phyloP scores from a whole-genome alignment of 2,888 invertebrate genomes.

The Actias luna region DNA sequence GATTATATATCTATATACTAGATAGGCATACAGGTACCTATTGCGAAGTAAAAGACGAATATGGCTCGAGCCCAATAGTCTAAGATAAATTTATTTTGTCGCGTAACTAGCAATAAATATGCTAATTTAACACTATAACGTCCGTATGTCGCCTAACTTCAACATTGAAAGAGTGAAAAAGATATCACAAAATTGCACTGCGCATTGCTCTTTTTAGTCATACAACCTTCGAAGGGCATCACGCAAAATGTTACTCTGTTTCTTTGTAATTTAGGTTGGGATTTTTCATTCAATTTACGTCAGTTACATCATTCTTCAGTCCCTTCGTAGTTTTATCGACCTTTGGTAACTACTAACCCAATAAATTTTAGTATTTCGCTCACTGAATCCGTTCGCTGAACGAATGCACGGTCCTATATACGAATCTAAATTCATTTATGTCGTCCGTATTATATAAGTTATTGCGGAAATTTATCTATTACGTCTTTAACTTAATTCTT shows the following conservation, averaged over 20 bases:
- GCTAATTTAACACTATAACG: slow-evolving; percentile 79
- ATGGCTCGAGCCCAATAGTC: slow-evolving; percentile 63
- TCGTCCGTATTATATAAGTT: slow-evolving; percentile 39
- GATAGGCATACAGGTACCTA: slow-evolving; percentile 35
- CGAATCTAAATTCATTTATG: slow-evolving; percentile 40
- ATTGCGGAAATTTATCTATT: slow-evolving; percentile 38
- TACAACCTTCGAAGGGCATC: slow-evolving; percentile 60
- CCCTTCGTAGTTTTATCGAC: slow-evolving; percentile 76
- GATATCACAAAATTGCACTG: slow-evolving; percentile 81
- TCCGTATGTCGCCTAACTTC: slow-evolving; percentile 77
- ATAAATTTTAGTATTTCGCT: slow-evolving; percentile 82
- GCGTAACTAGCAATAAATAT: slow-evolving; percentile 79
- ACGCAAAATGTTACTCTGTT: slow-evolving; percentile 67
- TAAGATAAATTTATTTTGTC: slow-evolving; percentile 77
- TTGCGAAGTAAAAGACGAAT: slow-evolving; percentile 50
- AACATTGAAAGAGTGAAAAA: slow-evolving; percentile 78
- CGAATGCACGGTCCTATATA: slow-evolving; percentile 80
- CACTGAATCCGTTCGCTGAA: slow-evolving; percentile 76
- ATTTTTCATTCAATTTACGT: slow-evolving; percentile 56
- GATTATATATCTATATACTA: no score
- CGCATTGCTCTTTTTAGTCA: slow-evolving; percentile 79
- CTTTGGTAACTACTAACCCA: slow-evolving; percentile 81
- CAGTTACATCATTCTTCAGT: slow-evolving; percentile 68
- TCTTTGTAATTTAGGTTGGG: slow-evolving; percentile 63
- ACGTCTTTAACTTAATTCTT: slow-evolving; percentile 26